phyloP scores from a whole-genome alignment of 2,888 invertebrate genomes.

The Drosophila atripex region DNA sequence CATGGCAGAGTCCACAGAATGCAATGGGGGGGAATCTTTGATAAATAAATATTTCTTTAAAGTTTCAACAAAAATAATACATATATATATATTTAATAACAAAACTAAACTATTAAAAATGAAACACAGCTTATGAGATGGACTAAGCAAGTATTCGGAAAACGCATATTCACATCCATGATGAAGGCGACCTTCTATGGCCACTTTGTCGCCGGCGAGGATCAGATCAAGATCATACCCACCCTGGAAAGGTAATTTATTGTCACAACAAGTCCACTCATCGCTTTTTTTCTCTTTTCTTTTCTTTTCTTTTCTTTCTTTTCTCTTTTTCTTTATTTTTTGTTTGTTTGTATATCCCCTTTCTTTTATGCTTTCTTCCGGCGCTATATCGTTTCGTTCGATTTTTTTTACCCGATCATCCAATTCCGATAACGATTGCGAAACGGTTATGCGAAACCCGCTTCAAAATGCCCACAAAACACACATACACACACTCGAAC shows the following conservation, averaged over 20 bases:
- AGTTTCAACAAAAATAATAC: not conserved
- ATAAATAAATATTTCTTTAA: no score
- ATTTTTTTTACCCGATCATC: conserved; percentile 13
- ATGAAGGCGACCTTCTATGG: conserved; percentile 99
- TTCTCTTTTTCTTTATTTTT: conserved; percentile 30
- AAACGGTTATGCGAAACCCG: conserved; percentile 41
- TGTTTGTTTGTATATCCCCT: conserved; percentile 18
- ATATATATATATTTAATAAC: not conserved
- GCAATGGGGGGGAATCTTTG: no score
- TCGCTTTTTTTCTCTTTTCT: conserved; percentile 63
- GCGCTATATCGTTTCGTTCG: conserved; percentile 35
- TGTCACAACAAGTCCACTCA: conserved; percentile 54
- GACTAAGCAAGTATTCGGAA: conserved; percentile 90
- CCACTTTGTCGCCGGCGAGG: conserved; percentile 99
- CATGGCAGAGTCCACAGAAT: no score
- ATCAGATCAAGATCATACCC: conserved; percentile 93
- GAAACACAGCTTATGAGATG: conserved; percentile 91
- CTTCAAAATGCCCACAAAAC: conserved; percentile 26
- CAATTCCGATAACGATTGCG: not conserved
- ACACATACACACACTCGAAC: not conserved
- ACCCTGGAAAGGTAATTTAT: conserved; percentile 88
- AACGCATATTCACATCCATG: conserved; percentile 90
- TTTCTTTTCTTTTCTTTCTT: conserved; percentile 63
- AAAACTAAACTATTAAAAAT: conserved; percentile 7
- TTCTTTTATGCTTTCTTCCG: conserved; percentile 20